Evolutionary conservation across 2,888 invertebrate species (phyloP).

Genomic region (Coleophora flavipennella): DNA sequence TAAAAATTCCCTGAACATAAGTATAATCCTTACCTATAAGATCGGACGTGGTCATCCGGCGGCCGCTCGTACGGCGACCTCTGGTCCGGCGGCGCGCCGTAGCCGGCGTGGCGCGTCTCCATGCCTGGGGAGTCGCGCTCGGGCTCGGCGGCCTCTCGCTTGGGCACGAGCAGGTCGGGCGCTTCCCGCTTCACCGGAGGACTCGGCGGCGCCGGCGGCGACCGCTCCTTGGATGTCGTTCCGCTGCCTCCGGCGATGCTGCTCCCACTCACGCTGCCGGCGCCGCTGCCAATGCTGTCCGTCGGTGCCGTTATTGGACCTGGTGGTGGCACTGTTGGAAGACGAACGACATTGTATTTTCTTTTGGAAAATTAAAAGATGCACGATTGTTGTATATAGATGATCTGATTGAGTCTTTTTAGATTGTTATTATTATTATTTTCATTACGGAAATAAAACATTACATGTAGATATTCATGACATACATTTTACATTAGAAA

Average conservation of each 20-base stretch:
- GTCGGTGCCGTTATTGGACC: slow-evolving; percentile 6
- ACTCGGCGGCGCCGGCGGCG: slow-evolving; percentile 44
- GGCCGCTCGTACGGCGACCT: slow-evolving; percentile 79
- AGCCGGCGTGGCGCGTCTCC: slow-evolving; percentile 78
- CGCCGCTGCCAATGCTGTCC: slow-evolving; percentile 30
- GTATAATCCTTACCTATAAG: slow-evolving; percentile 55
- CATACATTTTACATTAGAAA: no score
- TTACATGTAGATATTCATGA: no score
- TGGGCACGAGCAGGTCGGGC: slow-evolving; percentile 76
- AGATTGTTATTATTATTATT: no score
- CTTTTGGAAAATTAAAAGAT: no score
- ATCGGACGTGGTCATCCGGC: slow-evolving; percentile 73
- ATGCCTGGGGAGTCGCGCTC: slow-evolving; percentile 83
- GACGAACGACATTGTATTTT: no score
- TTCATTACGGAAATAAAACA: no score
- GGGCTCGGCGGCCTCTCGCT: slow-evolving; percentile 75
- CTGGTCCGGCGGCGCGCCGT: slow-evolving; percentile 78
- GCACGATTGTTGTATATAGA: no score
- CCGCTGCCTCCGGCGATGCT: slow-evolving; percentile 21
- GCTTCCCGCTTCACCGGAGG: slow-evolving; percentile 62
- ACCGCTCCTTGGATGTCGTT: slow-evolving; percentile 28
- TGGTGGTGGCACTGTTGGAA: slow-evolving; percentile 18
- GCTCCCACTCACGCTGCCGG: slow-evolving; percentile 17
- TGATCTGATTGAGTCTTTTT: no score
- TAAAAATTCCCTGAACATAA: no score